Conservation (phyloP, 2,888 invertebrate species). For the Reticulitermes lucifugus region DNA sequence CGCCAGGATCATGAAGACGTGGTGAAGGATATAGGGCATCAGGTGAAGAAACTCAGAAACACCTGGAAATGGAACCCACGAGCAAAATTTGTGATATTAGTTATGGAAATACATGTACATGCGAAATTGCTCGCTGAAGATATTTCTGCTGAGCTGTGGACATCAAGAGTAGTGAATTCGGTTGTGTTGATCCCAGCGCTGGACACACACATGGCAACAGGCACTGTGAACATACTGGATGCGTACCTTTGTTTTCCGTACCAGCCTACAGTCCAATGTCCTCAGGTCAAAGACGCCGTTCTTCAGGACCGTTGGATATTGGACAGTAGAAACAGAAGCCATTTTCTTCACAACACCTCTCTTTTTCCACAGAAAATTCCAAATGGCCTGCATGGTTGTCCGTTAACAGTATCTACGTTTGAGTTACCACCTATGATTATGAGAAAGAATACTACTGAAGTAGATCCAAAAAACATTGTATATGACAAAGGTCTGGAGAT, state of each 20-base stretch:
- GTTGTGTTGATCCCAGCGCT: not conserved
- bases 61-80: slow-evolving; percentile 27
- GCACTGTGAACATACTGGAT: not conserved
- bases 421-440: not conserved
- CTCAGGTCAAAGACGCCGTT: not conserved
- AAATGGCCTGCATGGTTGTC: not conserved
- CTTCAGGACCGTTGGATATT: not conserved
- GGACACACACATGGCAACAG: not conserved
- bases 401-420: slow-evolving; percentile 7
- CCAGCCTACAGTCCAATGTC: not conserved
- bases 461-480: not conserved
- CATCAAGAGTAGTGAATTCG: not conserved
- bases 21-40: not conserved
- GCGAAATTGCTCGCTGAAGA: not conserved
- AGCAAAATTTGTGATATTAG: not conserved
- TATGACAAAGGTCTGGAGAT: slow-evolving; percentile 2
- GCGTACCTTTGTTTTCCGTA: slow-evolving; percentile 3
- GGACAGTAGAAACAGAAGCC: not conserved
- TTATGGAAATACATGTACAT: not conserved
- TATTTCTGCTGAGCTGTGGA: not conserved
- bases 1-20: not conserved
- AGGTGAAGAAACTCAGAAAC: not conserved
- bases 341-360: not conserved
- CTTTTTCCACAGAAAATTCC: slow-evolving; percentile 23
- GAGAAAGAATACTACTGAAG: too few relatives aligned